Evolutionary conservation across 2,113 vertebrate species (phyloP).

Genomic region (Oncorhynchus kisutch): DNA sequence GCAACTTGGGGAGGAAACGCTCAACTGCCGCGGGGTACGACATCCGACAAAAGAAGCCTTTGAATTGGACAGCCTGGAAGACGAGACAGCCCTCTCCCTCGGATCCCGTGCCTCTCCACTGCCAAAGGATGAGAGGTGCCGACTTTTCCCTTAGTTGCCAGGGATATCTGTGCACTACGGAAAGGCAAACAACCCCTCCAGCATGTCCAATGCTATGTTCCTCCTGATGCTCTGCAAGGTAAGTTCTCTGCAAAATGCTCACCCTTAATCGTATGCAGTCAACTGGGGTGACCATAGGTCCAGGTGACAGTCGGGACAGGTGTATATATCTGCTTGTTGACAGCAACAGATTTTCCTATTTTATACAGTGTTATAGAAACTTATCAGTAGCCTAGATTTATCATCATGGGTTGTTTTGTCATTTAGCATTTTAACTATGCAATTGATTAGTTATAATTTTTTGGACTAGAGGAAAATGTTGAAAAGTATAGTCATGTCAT

Average conservation of each 20-base stretch:
- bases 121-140: conserved; percentile 70
- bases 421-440: no score
- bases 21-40: conserved; percentile 69
- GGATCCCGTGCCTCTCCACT: conserved; percentile 65
- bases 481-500: background rate
- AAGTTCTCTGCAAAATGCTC: conserved; percentile 49
- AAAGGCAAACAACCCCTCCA: conserved; percentile 76
- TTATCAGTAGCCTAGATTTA: background rate
- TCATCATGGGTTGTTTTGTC: background rate
- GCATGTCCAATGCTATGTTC: conserved; percentile 84
- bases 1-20: conserved; percentile 79
- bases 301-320: background rate
- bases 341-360: background rate
- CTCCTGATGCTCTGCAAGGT: conserved; percentile 96
- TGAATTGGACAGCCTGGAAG: conserved; percentile 70
- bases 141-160: conserved; percentile 64
- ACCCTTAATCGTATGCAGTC: background rate
- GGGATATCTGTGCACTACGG: conserved; percentile 72
- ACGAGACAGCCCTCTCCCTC: conserved; percentile 70
- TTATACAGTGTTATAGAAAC: background rate
- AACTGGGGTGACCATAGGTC: background rate
- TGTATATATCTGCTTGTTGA: background rate
- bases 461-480: background rate
- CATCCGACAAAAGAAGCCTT: conserved; percentile 59
- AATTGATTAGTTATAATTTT: background rate